Evolutionary conservation across 2,888 invertebrate species (phyloP).

Genomic region (Chymomyza amoena): DNA sequence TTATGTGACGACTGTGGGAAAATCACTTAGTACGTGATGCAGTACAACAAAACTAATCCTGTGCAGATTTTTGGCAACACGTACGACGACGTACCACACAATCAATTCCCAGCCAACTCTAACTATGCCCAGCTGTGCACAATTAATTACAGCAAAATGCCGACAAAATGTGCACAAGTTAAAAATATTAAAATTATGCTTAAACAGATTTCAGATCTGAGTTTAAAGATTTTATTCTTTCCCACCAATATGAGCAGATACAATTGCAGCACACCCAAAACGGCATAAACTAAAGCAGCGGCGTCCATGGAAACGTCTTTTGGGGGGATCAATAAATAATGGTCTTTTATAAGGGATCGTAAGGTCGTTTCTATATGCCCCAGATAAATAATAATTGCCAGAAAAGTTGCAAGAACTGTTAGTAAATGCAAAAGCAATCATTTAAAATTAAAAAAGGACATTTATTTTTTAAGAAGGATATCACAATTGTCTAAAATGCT

Average conservation of each 20-base stretch:
- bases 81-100: conserved; percentile 32
- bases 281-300: conserved; percentile 34
- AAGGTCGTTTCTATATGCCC: too few relatives aligned
- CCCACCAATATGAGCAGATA: conserved; percentile 48
- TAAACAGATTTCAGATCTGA: background rate
- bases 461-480: too few relatives aligned
- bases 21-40: background rate
- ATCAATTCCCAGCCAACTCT: background rate
- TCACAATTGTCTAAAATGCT: too few relatives aligned
- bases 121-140: background rate
- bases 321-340: too few relatives aligned
- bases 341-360: too few relatives aligned
- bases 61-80: conserved; percentile 44
- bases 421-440: too few relatives aligned
- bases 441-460: too few relatives aligned
- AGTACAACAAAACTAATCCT: conserved; percentile 38
- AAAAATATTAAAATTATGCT: conserved; percentile 18
- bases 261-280: conserved; percentile 31
- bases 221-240: conserved; percentile 32
- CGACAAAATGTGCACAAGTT: background rate
- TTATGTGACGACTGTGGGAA: conserved; percentile 27
- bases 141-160: conserved; percentile 3
- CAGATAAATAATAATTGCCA: too few relatives aligned
- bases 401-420: too few relatives aligned
- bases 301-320: too few relatives aligned